Conservation (phyloP, 2,797 vertebrate species). For the Coreius guichenoti region DNA sequence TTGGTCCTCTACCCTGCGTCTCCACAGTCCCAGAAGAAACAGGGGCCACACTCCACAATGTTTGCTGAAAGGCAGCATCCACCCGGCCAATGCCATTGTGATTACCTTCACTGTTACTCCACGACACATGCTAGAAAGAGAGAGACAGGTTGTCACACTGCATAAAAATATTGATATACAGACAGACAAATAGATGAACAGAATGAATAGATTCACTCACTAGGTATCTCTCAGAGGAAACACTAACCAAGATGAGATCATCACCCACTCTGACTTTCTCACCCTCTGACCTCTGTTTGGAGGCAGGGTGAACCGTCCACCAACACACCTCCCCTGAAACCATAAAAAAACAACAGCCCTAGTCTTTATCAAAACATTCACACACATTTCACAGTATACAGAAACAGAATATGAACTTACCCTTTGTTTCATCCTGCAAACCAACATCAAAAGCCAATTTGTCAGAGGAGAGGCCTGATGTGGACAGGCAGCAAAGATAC, state of each 20-base stretch:
- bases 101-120: constrained; percentile 69
- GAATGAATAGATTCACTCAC: constrained; percentile 75
- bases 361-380: neutral
- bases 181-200: neutral
- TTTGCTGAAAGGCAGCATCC: constrained; percentile 93
- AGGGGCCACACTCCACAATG: constrained; percentile 92
- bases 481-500: constrained; percentile 92
- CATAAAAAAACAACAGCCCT: neutral
- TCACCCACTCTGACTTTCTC: constrained; percentile 95
- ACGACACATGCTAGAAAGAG: constrained; percentile 85
- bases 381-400: neutral
- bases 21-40: constrained; percentile 89
- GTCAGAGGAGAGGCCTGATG: constrained; percentile 88
- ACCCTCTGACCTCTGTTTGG: constrained; percentile 96
- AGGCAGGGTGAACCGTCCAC: constrained; percentile 97
- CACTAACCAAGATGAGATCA: constrained; percentile 92
- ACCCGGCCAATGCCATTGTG: constrained; percentile 83
- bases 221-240: constrained; percentile 94
- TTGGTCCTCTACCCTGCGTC: constrained; percentile 85
- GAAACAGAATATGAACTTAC: constrained; percentile 67
- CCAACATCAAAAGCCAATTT: constrained; percentile 96
- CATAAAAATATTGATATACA: neutral
- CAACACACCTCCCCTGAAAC: constrained; percentile 90
- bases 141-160: neutral
- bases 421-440: constrained; percentile 88